phyloP scores from a whole-genome alignment of 1,140 invertebrate species.

The Ruditapes philippinarum region DNA sequence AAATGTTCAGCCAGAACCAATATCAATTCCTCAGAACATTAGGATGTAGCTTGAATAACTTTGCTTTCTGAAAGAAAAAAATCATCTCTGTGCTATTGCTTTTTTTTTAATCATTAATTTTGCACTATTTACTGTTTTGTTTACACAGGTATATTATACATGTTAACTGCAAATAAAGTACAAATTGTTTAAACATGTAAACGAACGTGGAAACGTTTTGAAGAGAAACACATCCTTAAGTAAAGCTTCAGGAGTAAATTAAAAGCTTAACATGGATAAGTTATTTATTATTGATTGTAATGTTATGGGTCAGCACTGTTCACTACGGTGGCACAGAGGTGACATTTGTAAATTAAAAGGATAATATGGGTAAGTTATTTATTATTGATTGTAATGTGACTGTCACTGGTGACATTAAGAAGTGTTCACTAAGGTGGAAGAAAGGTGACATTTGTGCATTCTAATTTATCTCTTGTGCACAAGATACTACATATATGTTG shows the following conservation, averaged over 20 bases:
- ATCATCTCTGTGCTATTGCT: neutral
- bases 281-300: neutral
- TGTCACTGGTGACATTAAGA: too few relatives aligned
- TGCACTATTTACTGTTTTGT: conserved; percentile 12
- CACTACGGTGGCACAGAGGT: too few relatives aligned
- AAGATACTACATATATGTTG: too few relatives aligned
- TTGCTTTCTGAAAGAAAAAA: conserved; percentile 20
- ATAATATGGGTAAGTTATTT: too few relatives aligned
- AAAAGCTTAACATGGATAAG: neutral
- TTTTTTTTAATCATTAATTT: conserved; percentile 1
- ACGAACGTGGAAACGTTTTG: conserved; percentile 23
- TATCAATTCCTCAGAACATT: neutral
- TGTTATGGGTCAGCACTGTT: neutral
- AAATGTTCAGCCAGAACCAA: neutral
- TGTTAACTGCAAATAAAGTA: conserved; percentile 27
- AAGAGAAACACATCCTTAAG: neutral
- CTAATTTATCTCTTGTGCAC: too few relatives aligned
- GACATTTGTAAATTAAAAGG: too few relatives aligned
- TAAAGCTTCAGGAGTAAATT: neutral
- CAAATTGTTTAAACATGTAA: conserved; percentile 2
- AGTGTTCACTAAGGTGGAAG: too few relatives aligned
- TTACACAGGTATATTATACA: too few relatives aligned
- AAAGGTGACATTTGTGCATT: too few relatives aligned
- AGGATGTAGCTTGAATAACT: conserved; percentile 17
- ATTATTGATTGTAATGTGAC: too few relatives aligned